Conservation (phyloP, 2,888 invertebrate genomes). For the Brachyopa scutellaris region DNA sequence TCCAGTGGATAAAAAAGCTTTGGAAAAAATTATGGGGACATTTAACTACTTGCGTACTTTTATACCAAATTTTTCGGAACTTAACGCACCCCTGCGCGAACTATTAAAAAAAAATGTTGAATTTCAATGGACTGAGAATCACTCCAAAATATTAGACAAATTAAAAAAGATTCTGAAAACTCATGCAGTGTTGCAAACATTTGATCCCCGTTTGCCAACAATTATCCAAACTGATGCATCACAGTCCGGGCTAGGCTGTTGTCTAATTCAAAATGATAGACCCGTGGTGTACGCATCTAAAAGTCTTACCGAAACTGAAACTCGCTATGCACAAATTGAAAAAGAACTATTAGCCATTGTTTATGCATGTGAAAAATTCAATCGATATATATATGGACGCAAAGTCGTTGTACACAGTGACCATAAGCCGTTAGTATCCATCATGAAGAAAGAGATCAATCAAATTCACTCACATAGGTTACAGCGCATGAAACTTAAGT, state of each 20-base stretch:
- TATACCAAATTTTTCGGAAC: conserved; percentile 12
- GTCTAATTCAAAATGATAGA: no score
- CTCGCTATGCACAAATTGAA: no score
- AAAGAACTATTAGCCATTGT: neutral
- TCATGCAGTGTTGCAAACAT: no score
- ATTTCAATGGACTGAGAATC: conserved; percentile 73
- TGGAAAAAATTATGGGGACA: conserved; percentile 75
- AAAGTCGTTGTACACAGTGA: neutral
- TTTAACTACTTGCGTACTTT: conserved; percentile 49
- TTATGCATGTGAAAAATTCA: conserved; percentile 6
- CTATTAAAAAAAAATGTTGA: conserved; percentile 73
- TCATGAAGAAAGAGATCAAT: neutral
- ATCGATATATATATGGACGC: neutral
- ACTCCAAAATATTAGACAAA: no score
- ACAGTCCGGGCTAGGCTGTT: no score
- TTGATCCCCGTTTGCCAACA: no score
- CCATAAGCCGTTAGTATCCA: neutral
- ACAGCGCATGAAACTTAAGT: neutral
- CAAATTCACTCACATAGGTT: neutral
- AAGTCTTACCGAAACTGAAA: no score
- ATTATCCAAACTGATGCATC: no score
- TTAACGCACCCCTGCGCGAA: conserved; percentile 39
- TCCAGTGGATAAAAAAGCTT: conserved; percentile 73
- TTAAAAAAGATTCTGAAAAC: no score
- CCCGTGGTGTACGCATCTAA: no score